Evolutionary conservation across 2,113 vertebrate species (phyloP), one percentile per base, ranked within the genome.

Genomic region (Vulpes ferrilata): DNA sequence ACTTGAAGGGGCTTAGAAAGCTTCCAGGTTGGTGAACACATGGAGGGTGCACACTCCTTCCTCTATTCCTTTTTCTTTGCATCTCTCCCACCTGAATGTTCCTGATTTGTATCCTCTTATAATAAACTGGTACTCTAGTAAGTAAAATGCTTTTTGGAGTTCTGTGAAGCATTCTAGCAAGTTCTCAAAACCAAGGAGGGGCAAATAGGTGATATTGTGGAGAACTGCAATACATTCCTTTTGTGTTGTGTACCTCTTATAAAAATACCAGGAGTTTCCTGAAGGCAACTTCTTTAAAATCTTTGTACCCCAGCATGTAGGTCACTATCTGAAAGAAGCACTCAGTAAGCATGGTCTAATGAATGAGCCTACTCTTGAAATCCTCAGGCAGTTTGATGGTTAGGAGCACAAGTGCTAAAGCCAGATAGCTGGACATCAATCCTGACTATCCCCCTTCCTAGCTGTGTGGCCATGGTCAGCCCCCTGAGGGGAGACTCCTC

Each of bases 1-100:
- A 22, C 51, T n/a, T 43, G 16, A 9, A 35, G 64, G 23, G 22
- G 53, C 51, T 25, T 0, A 0, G 3, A 23, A 32, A 60, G 65
- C 32, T 11, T 73, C 76, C 57, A 25, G 85, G 55, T 13, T 38
- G 43, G 32, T 55, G 55, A 73, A 1, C 13, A 17, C 5, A 1
- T 8, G 62, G 32, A 11, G 2, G 35, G 27, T 57, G 51, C 10
- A 0, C 10, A 55, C 2, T 27, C 48, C 11, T 13, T 17, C 7
- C 55, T 11, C 38, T 57, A 4, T 11, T 1, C 76, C 10, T 11
- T 0, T 2, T 27, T 51, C 51, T n/a, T 0, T 5, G 27, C 7
- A 0, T 1, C 4, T 59, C 87, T 80, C 32, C 82, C 8, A 38
- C 13, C 79, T 35, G 87, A 23, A 73, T 80, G 6, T 60, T 71